Base-by-base conservation (phyloP, 2,888 invertebrate species). In the Eudasyphora cyanicolor region DNA sequence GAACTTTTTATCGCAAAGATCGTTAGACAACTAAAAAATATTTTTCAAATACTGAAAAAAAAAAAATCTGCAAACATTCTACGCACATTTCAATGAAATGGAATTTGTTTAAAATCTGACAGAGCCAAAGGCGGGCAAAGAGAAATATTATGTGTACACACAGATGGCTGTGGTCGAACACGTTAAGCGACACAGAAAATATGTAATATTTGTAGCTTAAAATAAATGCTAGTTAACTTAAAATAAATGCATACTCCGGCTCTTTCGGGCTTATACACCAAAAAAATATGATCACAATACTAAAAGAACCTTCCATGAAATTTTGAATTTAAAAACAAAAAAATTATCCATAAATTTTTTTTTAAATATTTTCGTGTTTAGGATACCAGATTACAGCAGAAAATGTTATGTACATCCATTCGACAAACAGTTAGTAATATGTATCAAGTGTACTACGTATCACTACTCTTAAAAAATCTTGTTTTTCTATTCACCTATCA, bases 1-100 rank as follows among this genome's bases (percentile, higher is more conserved):
- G 69, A 74, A 79, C 79, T 67, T 74, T 74, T 79, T 67, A 79
- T 67, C 67, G 38, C 67, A 3, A 74, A 57, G 79, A 79, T 79
- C 79, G 32, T 51, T 67, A 24, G 67, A 42, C 29, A 45, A 79
- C 74, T 79, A 29, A 79, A 75, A 49, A 38, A 38, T 7, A 35
- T 35, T 67, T n/a, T n/a, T 17, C 14, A 42, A 67, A 32, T n/a
- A 42, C n/a, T 8, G 10, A 62, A 71, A 76, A 64, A 64, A 24
- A 54, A 76, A 64, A 64, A 24, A 54, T 69, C 62, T 62, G 80
- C 80, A 70, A 70, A 64, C 51, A 80, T 51, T 60, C 27, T 24
- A 49, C 35, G 35, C 71, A 60, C 21, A 32, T 64, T 32, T 35
- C 35, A 38, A 38, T 38, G 64, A 64, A 21, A 19, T 21, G 60